A percentile compares a stretch with the other conserved stretches of the same genome.
Conservation (phyloP, 2,113 vertebrate genomes). For the Rhizomys pruinosus region DNA sequence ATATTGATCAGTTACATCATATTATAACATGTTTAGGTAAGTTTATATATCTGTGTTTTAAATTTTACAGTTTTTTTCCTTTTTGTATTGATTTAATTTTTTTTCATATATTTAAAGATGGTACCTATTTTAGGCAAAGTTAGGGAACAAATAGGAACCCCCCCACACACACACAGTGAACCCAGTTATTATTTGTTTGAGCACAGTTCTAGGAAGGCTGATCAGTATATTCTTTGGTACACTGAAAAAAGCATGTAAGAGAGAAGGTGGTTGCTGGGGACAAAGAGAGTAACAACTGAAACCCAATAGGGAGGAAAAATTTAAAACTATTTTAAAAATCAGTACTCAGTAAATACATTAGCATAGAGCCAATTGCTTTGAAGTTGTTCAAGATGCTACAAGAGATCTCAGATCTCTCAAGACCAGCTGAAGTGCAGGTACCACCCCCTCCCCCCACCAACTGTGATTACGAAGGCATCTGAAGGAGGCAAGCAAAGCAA, state of each 20-base stretch:
- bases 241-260: neutral
- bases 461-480: too few species aligned
- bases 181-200: neutral
- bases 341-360: conserved; percentile 26
- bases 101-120: conserved; percentile 32
- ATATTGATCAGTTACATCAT: conserved; percentile 94
- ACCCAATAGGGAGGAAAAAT: neutral
- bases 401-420: too few species aligned
- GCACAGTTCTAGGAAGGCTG: neutral
- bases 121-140: neutral
- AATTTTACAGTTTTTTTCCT: neutral
- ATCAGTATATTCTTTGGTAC: neutral
- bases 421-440: too few species aligned
- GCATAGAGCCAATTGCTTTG: neutral
- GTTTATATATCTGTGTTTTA: conserved; percentile 50
- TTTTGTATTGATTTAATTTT: conserved; percentile 12
- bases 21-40: conserved; percentile 91
- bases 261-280: neutral
- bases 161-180: neutral
- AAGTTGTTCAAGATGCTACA: conserved; percentile 7
- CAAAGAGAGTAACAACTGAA: neutral
- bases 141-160: conserved; percentile 20
- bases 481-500: too few species aligned
- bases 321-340: conserved; percentile 26
- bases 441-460: too few species aligned